A percentile compares a stretch with the other conserved stretches of the same genome.
These are phyloP conservation scores for Vannuccia rotundouncinata DNA, from an alignment of 2,888 invertebrate species.

Conservation along the genomic window DNA sequence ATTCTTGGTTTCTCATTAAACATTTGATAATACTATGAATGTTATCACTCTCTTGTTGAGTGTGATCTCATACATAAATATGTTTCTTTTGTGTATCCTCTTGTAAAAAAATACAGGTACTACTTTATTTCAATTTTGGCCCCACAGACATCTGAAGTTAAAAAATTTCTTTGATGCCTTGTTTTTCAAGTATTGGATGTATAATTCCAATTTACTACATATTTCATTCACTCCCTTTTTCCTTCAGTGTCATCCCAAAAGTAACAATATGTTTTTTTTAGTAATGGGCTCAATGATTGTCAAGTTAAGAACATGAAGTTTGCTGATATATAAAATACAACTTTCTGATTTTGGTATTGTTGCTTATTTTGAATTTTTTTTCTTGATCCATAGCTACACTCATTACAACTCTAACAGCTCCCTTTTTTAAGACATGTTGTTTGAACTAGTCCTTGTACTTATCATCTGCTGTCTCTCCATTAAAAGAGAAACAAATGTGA, in stretches of 20 bases:
- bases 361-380: constrained; percentile 16
- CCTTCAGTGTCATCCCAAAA: neutral
- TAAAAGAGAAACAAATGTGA: constrained; percentile 11
- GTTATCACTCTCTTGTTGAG: constrained; percentile 21
- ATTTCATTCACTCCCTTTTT: constrained; percentile 11
- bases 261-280: too few relatives aligned
- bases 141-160: neutral
- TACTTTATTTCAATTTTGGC: constrained; percentile 17
- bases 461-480: constrained; percentile 7
- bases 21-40: constrained; percentile 1
- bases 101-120: neutral
- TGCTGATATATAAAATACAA: constrained; percentile 11
- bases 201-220: constrained; percentile 1
- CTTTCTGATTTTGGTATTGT: constrained; percentile 26
- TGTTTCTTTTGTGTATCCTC: neutral
- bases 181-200: neutral
- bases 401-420: constrained; percentile 12
- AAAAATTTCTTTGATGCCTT: constrained; percentile 12
- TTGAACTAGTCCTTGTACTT: neutral
- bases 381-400: constrained; percentile 8
- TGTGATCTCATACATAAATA: constrained; percentile 5
- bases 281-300: constrained; percentile 10
- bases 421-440: constrained; percentile 1
- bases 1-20: neutral
- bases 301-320: constrained; percentile 19